These are phyloP conservation scores for Theocolax elegans DNA, from an alignment of 1,140 invertebrate species.

Conservation along the genomic window DNA sequence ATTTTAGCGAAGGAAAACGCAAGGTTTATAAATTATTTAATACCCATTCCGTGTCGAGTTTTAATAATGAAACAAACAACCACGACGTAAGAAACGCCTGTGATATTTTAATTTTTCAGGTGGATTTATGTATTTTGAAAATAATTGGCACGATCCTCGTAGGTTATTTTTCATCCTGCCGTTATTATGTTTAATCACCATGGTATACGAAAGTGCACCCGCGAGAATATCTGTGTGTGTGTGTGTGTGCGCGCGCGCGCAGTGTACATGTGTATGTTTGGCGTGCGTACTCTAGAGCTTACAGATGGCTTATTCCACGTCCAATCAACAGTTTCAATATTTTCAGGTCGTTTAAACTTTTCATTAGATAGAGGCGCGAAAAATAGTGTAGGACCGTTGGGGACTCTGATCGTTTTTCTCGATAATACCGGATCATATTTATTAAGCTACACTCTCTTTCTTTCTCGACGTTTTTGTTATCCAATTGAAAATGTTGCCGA, in stretches of 20 bases:
- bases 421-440: too few relatives aligned
- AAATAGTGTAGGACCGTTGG: too few relatives aligned
- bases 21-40: too few relatives aligned
- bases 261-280: neutral
- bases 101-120: slow-evolving; percentile 22
- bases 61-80: neutral
- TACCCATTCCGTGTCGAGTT: neutral
- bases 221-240: neutral
- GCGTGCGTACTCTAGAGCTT: too few relatives aligned
- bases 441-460: too few relatives aligned
- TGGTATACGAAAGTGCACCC: slow-evolving; percentile 17
- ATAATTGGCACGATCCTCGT: slow-evolving; percentile 3
- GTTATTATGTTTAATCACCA: slow-evolving; percentile 28
- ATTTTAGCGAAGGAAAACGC: too few relatives aligned
- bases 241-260: neutral
- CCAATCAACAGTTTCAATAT: neutral
- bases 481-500: too few relatives aligned
- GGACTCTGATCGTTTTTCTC: too few relatives aligned
- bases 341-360: neutral
- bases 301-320: neutral
- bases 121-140: slow-evolving; percentile 34
- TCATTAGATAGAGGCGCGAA: too few relatives aligned
- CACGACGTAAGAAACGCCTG: too few relatives aligned
- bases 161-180: slow-evolving; percentile 9
- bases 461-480: too few relatives aligned